phyloP scores from a whole-genome alignment of 2,113 vertebrate species.

The Pseudorhombus dupliciocellatus region DNA sequence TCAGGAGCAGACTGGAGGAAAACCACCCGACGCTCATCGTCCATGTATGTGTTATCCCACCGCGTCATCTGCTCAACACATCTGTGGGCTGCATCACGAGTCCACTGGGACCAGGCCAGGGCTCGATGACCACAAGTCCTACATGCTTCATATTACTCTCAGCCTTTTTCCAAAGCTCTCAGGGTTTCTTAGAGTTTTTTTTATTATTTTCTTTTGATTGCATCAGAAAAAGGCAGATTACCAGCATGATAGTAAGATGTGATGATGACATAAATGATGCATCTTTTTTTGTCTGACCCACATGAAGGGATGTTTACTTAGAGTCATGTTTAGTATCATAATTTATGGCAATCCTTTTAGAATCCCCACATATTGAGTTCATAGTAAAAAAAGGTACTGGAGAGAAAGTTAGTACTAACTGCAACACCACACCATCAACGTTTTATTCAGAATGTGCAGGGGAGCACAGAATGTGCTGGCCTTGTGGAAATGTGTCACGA shows the following conservation, averaged over 20 bases:
- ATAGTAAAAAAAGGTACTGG: no score
- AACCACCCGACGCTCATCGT: conserved; percentile 91
- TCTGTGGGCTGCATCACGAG: neutral
- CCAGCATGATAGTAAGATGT: no score
- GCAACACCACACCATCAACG: no score
- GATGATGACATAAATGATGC: no score
- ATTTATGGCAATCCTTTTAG: no score
- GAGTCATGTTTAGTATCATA: no score
- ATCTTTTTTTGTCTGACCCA: no score
- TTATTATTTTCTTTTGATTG: no score
- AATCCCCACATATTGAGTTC: no score
- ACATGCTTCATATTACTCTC: neutral
- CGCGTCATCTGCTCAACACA: neutral
- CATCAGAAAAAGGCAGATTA: no score
- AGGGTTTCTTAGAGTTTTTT: neutral
- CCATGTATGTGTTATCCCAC: conserved; percentile 83
- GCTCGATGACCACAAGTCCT: neutral
- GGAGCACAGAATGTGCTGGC: neutral
- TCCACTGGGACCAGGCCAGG: neutral
- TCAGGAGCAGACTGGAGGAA: conserved; percentile 91
- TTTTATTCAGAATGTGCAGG: neutral
- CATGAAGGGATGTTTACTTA: no score
- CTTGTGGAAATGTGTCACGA: neutral
- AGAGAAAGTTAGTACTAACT: no score
- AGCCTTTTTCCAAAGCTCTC: neutral